Evolutionary conservation across 1,140 invertebrate species (phyloP), one percentile per base, ranked within the genome.

Genomic region (Eubasilissa regina): DNA sequence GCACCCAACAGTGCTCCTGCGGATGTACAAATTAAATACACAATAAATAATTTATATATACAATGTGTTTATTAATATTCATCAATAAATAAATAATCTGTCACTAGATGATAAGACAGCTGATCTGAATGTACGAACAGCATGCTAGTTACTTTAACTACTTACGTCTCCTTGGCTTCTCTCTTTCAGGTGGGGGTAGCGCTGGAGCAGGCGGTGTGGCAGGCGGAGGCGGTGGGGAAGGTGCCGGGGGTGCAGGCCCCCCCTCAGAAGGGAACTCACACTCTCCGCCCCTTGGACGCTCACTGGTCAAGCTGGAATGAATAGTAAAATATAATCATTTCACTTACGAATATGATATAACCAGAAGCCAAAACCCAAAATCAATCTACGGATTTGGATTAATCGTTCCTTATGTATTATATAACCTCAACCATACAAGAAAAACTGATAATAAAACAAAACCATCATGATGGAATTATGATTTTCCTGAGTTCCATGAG

Each of bases 231-330:
- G 58, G 74, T 0, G 87, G 85, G 11, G 87, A 86, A 0, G 87
- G 87, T 84, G 84, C 9, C 78, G 58, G 12, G 47, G 55, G 55
- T 0, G 74, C 35, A 3, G 80, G 53, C 86, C 86, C 79, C 0
- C 87, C 81, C 43, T 87, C 88, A 11, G 85, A 66, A 10, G 85
- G 85, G 68, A 85, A 87, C 60, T 89, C 88, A 73, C 86, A 88
- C 60, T 88, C 86, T 12, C 68, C 78, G 0, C 78, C 62, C 1
- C 81, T 47, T 12, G 77, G 53, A 9, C 86, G 81, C 15, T 88
- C 87, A 83, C 83, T 87, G 17, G 81, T 86, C 73, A 89, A 84
- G 75, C 88, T 89, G 76, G 19, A 51, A 51, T 12, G 8, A 15
- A 51, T 13, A 51, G n/a, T 1, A 51, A 1, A 13, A 13, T 13